A percentile compares a stretch with the other conserved stretches of the same genome.
These are phyloP conservation scores for Dicyrtoma fusca DNA, from an alignment of 2,888 invertebrate genomes.

Conservation along the genomic window DNA sequence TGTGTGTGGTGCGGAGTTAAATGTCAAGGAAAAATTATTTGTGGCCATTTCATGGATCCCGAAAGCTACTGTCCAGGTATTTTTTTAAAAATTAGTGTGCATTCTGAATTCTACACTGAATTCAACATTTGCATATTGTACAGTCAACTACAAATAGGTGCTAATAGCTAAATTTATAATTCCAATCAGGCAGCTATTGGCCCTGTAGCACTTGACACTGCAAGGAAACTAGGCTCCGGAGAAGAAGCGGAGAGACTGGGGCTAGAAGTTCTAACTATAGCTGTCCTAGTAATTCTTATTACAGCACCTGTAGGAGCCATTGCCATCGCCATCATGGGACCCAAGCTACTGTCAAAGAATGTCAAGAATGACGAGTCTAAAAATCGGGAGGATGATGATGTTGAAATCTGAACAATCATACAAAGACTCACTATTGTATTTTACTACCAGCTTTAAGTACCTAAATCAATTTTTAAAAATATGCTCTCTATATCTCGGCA, in stretches of 20 bases:
- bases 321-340: no score
- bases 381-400: no score
- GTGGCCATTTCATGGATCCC: slow-evolving; percentile 64
- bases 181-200: slow-evolving; percentile 68
- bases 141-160: background rate
- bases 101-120: no score
- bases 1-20: slow-evolving; percentile 66
- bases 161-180: background rate
- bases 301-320: slow-evolving; percentile 58
- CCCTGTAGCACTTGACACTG: slow-evolving; percentile 67
- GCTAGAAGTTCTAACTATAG: slow-evolving; percentile 59
- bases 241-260: slow-evolving; percentile 41
- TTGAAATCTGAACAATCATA: no score
- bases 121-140: no score
- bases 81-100: background rate
- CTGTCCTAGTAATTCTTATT: slow-evolving; percentile 61
- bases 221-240: slow-evolving; percentile 59
- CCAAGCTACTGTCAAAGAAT: no score
- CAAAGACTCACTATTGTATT: no score
- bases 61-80: slow-evolving; percentile 65
- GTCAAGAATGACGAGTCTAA: no score
- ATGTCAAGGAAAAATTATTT: slow-evolving; percentile 62
- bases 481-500: no score
- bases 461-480: no score
- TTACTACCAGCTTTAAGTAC: no score